These are phyloP conservation scores for Fistularia commersonii DNA, from an alignment of 2,797 vertebrate species.

Conservation along the genomic window DNA sequence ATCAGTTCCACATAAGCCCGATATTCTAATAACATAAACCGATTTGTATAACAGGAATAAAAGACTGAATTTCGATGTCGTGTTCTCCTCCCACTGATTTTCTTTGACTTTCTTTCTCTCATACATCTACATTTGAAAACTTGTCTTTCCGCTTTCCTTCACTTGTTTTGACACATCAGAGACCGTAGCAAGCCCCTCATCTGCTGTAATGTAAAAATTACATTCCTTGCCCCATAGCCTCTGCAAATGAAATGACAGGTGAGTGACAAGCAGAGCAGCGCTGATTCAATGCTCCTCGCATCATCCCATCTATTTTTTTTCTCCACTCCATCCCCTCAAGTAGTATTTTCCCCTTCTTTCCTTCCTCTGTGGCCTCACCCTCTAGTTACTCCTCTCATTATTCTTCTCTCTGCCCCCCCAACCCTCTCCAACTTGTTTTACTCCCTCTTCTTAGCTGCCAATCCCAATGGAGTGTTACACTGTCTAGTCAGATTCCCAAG, in stretches of 20 bases:
- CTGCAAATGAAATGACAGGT: constrained; percentile 60
- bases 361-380: background rate
- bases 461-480: constrained; percentile 9
- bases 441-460: no score
- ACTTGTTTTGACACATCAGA: background rate
- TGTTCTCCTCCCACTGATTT: no score
- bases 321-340: background rate
- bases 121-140: background rate
- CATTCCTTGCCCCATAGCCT: constrained; percentile 34
- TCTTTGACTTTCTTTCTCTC: no score
- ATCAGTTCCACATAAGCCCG: no score
- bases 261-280: constrained; percentile 48
- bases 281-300: constrained; percentile 49
- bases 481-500: constrained; percentile 25
- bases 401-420: constrained; percentile 20
- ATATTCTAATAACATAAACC: no score
- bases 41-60: no score
- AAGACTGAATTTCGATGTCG: no score
- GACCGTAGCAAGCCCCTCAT: constrained; percentile 12
- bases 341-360: no score
- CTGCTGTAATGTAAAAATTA: constrained; percentile 19
- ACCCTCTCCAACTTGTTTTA: constrained; percentile 1
- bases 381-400: constrained; percentile 19
- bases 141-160: constrained; percentile 1
- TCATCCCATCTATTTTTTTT: constrained; percentile 16